Evolutionary conservation across 2,797 vertebrate species (phyloP).

Genomic region (Poecilia wingei): DNA sequence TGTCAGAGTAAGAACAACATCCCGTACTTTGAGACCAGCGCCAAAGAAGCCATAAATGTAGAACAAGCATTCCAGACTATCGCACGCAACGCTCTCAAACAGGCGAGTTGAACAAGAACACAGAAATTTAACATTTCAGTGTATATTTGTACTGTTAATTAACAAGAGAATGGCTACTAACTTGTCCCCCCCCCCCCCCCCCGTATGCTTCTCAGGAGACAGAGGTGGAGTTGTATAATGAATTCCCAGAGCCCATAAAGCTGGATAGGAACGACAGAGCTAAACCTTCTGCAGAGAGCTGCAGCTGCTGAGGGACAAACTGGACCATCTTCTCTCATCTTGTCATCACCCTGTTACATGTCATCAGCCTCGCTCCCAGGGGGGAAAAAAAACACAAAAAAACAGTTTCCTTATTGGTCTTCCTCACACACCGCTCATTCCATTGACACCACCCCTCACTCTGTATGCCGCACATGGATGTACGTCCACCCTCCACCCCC

Average conservation of each 20-base stretch:
- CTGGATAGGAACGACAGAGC: constrained; percentile 90
- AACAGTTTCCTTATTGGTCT: constrained; percentile 65
- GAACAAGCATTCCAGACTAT: constrained; percentile 98
- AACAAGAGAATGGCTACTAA: neutral
- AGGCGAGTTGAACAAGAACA: constrained; percentile 75
- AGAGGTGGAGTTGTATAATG: constrained; percentile 93
- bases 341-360: constrained; percentile 52
- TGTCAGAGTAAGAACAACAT: constrained; percentile 99
- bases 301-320: constrained; percentile 89
- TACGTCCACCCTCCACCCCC: constrained; percentile 12
- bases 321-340: constrained; percentile 70
- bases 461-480: constrained; percentile 62
- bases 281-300: constrained; percentile 88
- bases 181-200: neutral
- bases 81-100: constrained; percentile 95
- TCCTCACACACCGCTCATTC: constrained; percentile 60
- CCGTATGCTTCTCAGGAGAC: constrained; percentile 82
- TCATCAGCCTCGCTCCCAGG: constrained; percentile 51
- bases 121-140: neutral
- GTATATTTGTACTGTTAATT: neutral
- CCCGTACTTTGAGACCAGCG: constrained; percentile 96
- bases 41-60: constrained; percentile 97
- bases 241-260: constrained; percentile 95
- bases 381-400: constrained; percentile 1
- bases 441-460: constrained; percentile 50